Conservation (phyloP, 1,140 invertebrate species). For the Drosophila teissieri region DNA sequence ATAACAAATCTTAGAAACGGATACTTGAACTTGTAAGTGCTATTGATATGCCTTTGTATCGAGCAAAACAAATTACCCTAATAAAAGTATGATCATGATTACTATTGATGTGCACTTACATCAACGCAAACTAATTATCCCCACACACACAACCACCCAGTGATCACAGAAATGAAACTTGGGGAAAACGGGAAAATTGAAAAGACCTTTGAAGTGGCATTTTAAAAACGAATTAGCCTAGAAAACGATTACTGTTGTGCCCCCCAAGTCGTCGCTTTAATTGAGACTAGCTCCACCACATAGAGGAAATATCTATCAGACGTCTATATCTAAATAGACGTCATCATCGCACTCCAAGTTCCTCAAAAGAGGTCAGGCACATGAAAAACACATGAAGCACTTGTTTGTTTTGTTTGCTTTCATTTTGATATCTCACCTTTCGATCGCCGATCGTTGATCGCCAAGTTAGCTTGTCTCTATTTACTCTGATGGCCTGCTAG, state of each 20-base stretch:
- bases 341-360: not conserved
- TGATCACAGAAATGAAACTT: no score
- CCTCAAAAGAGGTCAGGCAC: conserved; percentile 33
- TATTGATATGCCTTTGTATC: not conserved
- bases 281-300: conserved; percentile 7
- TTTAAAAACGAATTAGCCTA: conserved; percentile 13
- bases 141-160: no score
- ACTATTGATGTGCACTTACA: no score
- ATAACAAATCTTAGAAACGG: not conserved
- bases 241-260: conserved; percentile 1
- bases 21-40: not conserved
- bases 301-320: not conserved
- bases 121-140: no score
- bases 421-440: conserved; percentile 20
- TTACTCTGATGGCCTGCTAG: conserved; percentile 49
- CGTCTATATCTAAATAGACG: not conserved
- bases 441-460: not conserved
- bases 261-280: conserved; percentile 17
- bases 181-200: not conserved
- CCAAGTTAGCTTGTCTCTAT: conserved; percentile 5
- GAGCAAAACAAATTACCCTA: not conserved
- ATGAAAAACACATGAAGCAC: not conserved
- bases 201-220: conserved; percentile 4
- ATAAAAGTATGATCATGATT: not conserved
- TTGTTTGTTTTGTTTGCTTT: conserved; percentile 4